A percentile compares a stretch with the other conserved stretches of the same genome.
Evolutionary conservation across 92 coral and sea anemone species (phyloP).

Genomic region (Epizoanthus fatuus): DNA sequence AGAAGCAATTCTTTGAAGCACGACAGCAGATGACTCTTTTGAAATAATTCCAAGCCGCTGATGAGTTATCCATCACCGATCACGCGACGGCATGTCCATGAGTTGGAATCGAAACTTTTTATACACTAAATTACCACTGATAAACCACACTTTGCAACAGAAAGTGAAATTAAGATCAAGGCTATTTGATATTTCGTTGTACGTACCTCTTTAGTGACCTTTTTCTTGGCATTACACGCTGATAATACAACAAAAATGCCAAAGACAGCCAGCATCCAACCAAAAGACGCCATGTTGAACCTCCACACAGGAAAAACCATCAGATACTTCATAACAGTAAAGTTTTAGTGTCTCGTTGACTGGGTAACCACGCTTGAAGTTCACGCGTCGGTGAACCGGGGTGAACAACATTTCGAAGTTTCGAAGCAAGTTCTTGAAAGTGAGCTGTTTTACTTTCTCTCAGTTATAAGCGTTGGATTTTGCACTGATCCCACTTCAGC

Average conservation of each 20-base stretch:
- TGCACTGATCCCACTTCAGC: neutral
- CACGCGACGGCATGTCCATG: too few species aligned
- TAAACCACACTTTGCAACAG: too few species aligned
- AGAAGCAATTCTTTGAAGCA: too few species aligned
- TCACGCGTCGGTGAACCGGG: conserved; percentile 22
- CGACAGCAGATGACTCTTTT: too few species aligned
- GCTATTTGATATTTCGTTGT: neutral
- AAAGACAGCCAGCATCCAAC: conserved; percentile 70
- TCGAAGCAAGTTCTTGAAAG: neutral
- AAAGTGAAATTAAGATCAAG: neutral
- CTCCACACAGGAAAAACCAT: neutral
- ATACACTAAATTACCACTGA: neutral
- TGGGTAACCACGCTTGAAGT: conserved; percentile 23
- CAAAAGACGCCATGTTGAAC: conserved; percentile 93
- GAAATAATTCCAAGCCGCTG: too few species aligned
- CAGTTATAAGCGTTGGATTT: neutral
- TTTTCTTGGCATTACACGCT: conserved; percentile 84
- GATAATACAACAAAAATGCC: conserved; percentile 45
- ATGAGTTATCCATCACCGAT: too few species aligned
- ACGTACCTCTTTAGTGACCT: conserved; percentile 93
- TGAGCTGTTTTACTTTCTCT: neutral
- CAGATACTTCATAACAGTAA: conserved; percentile 45
- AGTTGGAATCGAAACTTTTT: too few species aligned
- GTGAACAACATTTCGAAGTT: neutral
- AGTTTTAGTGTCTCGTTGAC: conserved; percentile 5